phyloP scores from a whole-genome alignment of 1,140 invertebrate genomes.

The Parapsyche elsis region DNA sequence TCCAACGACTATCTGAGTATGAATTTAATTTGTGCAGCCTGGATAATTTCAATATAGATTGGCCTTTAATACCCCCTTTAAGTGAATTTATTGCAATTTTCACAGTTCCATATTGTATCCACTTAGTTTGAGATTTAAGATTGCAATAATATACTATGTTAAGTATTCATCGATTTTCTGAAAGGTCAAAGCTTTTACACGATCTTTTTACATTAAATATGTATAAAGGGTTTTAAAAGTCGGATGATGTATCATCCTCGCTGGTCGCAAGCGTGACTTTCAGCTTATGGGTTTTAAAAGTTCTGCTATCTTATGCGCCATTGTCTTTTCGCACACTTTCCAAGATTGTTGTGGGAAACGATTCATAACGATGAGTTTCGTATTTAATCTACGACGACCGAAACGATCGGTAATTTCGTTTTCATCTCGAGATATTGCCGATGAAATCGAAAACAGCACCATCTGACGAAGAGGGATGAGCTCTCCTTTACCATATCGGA shows the following conservation, averaged over 20 bases:
- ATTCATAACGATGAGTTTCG: too few relatives aligned
- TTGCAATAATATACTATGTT: not conserved
- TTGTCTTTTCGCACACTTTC: too few relatives aligned
- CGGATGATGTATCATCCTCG: not conserved
- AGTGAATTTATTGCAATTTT: too few relatives aligned
- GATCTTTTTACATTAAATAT: not conserved
- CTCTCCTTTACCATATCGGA: not conserved
- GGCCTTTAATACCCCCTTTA: too few relatives aligned
- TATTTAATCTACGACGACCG: not conserved
- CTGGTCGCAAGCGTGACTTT: not conserved
- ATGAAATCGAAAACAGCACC: constrained; percentile 22
- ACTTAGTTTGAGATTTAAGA: not conserved
- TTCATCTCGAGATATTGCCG: not conserved
- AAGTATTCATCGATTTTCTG: not conserved
- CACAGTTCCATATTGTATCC: too few relatives aligned
- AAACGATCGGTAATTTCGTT: constrained; percentile 4
- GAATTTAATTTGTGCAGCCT: too few relatives aligned
- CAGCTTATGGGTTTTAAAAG: not conserved
- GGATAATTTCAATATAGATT: too few relatives aligned
- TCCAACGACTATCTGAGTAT: too few relatives aligned
- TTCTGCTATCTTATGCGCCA: too few relatives aligned
- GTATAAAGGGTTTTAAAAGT: not conserved
- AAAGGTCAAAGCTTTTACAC: constrained; percentile 8
- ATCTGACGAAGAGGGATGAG: constrained; percentile 12
- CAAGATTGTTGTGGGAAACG: too few relatives aligned